phyloP scores from a whole-genome alignment of 2,888 invertebrate genomes.

The Neoascia interrupta region DNA sequence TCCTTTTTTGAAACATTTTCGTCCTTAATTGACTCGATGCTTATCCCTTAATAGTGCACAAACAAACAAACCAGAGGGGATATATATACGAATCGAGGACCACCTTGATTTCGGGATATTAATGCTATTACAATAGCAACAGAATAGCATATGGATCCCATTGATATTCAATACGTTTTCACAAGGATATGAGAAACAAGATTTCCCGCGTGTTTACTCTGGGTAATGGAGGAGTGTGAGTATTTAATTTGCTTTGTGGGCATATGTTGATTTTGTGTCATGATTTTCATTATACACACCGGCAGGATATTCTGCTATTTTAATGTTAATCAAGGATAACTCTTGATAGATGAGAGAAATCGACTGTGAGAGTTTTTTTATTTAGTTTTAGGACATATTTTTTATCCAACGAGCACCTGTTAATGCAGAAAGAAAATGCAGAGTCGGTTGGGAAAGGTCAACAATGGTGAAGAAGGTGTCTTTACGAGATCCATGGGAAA shows the following conservation, averaged over 20 bases:
- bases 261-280: conserved; percentile 50
- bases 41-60: conserved; percentile 69
- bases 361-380: conserved; percentile 18
- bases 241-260: conserved; percentile 3
- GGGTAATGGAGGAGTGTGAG: conserved; percentile 27
- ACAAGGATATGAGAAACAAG: conserved; percentile 14
- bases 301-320: conserved; percentile 36
- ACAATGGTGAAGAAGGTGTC: too few relatives aligned
- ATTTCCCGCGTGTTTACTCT: conserved; percentile 29
- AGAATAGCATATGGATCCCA: conserved; percentile 60
- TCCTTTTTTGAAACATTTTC: conserved; percentile 65
- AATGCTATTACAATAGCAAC: conserved; percentile 45
- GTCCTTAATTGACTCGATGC: conserved; percentile 66
- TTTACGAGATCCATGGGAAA: too few relatives aligned
- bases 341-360: background rate
- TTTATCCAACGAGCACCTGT: conserved; percentile 42
- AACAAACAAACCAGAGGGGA: conserved; percentile 41
- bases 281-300: conserved; percentile 32
- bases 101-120: conserved; percentile 64
- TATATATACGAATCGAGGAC: conserved; percentile 61
- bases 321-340: conserved; percentile 38
- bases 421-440: background rate
- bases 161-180: conserved; percentile 62
- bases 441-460: conserved; percentile 38
- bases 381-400: too few relatives aligned